phyloP scores from a whole-genome alignment of 1,140 invertebrate genomes.

The Cyphomyrmex costatus region DNA sequence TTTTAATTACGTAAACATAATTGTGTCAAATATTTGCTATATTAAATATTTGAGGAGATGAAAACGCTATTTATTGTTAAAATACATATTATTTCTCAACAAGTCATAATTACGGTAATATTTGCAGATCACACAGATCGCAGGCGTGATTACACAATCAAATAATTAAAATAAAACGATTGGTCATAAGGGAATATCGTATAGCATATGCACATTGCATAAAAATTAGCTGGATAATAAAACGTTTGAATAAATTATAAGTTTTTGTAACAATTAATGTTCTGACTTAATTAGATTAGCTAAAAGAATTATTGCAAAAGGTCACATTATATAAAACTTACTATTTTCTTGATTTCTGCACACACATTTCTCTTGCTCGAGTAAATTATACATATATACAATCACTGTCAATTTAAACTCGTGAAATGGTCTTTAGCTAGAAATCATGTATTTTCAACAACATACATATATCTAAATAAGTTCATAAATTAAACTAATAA shows the following conservation, averaged over 20 bases:
- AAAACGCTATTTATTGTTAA: background rate
- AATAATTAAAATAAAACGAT: conserved; percentile 35
- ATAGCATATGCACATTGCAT: background rate
- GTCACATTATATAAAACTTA: conserved; percentile 33
- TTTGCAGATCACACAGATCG: background rate
- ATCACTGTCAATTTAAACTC: conserved; percentile 47
- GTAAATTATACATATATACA: conserved; percentile 28
- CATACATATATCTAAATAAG: background rate
- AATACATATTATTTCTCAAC: conserved; percentile 1
- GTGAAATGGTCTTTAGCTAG: background rate
- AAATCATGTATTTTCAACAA: background rate
- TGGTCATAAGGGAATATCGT: background rate
- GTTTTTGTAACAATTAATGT: background rate
- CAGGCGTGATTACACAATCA: background rate
- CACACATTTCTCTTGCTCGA: background rate
- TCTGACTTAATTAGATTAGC: background rate
- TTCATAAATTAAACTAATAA: background rate
- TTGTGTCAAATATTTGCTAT: background rate
- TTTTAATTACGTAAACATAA: background rate
- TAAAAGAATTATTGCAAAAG: background rate
- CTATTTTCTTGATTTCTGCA: conserved; percentile 33
- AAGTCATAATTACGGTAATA: background rate
- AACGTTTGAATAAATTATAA: conserved; percentile 16
- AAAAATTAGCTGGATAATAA: conserved; percentile 24
- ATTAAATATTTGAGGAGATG: conserved; percentile 17